Conservation (phyloP, 2,797 vertebrate genomes). For the Chiloscyllium punctatum region DNA sequence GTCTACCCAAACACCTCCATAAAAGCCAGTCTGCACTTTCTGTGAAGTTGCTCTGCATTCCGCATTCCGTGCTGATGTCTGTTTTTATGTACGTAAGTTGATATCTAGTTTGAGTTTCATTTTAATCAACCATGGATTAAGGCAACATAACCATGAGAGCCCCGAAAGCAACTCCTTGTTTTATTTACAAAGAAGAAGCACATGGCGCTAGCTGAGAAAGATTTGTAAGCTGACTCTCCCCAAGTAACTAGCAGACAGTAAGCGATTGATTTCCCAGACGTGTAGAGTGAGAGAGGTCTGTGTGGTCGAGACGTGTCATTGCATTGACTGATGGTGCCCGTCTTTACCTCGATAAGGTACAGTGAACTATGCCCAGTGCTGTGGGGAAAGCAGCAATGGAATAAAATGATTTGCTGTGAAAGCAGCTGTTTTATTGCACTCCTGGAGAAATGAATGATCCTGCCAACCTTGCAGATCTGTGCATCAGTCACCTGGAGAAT, state of each 20-base stretch:
- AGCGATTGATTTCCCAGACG: not conserved
- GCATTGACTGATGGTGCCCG: not conserved
- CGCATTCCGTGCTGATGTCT: too few relatives aligned
- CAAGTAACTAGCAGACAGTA: not conserved
- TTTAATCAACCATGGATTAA: not conserved
- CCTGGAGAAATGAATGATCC: slow-evolving; percentile 21
- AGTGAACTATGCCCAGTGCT: not conserved
- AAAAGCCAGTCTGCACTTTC: too few relatives aligned
- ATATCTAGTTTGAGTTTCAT: not conserved
- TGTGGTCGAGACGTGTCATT: not conserved
- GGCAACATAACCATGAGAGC: not conserved
- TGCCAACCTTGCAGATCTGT: not conserved
- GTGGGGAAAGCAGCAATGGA: not conserved
- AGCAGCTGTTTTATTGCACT: not conserved
- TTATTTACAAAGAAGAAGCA: not conserved
- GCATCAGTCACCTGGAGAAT: slow-evolving; percentile 19
- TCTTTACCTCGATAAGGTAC: not conserved
- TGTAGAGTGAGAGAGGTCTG: not conserved
- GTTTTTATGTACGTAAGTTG: not conserved
- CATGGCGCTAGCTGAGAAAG: not conserved
- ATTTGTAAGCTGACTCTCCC: not conserved
- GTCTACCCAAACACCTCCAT: too few relatives aligned
- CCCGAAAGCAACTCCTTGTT: not conserved
- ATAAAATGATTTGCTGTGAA: slow-evolving; percentile 4
- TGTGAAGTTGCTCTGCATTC: too few relatives aligned